Base-by-base conservation (phyloP, 92 coral and sea anemone genomes). In the Nematostella vectensis region DNA sequence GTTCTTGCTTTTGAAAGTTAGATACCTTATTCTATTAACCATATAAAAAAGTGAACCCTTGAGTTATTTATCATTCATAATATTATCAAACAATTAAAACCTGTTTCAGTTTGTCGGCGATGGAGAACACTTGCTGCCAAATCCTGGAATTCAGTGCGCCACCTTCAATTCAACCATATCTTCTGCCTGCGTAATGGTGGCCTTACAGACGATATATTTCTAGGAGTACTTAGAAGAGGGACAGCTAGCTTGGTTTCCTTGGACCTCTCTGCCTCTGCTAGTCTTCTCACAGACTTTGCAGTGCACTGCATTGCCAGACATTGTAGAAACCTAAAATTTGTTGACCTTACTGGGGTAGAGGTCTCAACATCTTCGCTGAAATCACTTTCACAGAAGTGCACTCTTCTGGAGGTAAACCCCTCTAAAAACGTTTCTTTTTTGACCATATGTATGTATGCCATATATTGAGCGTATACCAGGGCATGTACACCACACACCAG, bases 141-240 rank as follows among this genome's bases (percentile, higher is more conserved):
- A 63, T 63, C 95, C 9, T 91, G 98, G 98, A 67, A 72, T 3
- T 54, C 43, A 52, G 67, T 76, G 11, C 64, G 57, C 23, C 98
- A 82, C 55, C 69, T 91, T 50, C 82, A 86, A 47, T 86, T 91
- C 30, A 52, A 63, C 61, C 83, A 80, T 50, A 58, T 76, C 11
- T 91, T 91, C 42, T 57, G 63, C 50, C 59, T 88, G 19, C 86
- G 77, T 47, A 68, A 62, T 52, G 96, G 98, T 36, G 76, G 96
- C 20, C 82, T 91, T 21, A 86, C 93, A 73, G 98, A 91, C 64
- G 87, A 79, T 42, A 74, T 91, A 65, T 76, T 91, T 21, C 69
- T 85, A 72, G 79, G 85, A 38, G 71, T 91, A 31, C 67, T 91
- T 17, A 75, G 68, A 50, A 69, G 83, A 67, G 88, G 98, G 20